Base-by-base conservation (phyloP, 2,888 invertebrate species). In the Idaea dimidiata region DNA sequence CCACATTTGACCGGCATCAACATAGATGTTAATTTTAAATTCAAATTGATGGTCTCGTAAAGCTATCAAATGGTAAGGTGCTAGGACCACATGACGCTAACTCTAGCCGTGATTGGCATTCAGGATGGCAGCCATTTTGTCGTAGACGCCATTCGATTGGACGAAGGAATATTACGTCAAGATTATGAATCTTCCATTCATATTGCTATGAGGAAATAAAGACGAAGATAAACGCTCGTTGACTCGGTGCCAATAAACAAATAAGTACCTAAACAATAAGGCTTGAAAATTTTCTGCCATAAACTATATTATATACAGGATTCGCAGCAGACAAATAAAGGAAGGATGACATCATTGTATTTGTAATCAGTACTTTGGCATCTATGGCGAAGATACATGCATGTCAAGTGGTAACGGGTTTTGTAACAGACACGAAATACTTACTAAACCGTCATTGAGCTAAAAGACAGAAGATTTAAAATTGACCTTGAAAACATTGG, bases 1-100 rank as follows among this genome's bases (percentile, higher is more conserved):
- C 88, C 89, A 91, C 91, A 89, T 91, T 90, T 91, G 92, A 89
- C 91, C 91, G 88, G 86, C 86, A 89, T 91, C 87, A 88, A 88
- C 84, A 84, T 85, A 86, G 82, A 84, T 87, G 86, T 84, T 83
- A 81, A 88, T 90, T 91, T 89, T 88, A 91, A 90, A 90, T 91
- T 91, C 86, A 89, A 91, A 91, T 88, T 86, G 84, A 87, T 86
- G 80, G 84, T 89, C 90, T 88, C 89, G 88, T 91, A 90, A 89
- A 91, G 84, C 90, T 87, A 91, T 91, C 90, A 90, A 89, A 86
- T 80, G 83, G 80, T 83, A 79, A 84, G 88, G 87, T 87, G 87
- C 84, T 87, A 86, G 85, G 83, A 86, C 84, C 82, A 80, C 81
- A 83, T 87, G 88, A 89, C 87, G 87, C 79, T 83, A 80, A 80